Conservation (phyloP, 2,797 vertebrate genomes). For the Caiman crocodilus region DNA sequence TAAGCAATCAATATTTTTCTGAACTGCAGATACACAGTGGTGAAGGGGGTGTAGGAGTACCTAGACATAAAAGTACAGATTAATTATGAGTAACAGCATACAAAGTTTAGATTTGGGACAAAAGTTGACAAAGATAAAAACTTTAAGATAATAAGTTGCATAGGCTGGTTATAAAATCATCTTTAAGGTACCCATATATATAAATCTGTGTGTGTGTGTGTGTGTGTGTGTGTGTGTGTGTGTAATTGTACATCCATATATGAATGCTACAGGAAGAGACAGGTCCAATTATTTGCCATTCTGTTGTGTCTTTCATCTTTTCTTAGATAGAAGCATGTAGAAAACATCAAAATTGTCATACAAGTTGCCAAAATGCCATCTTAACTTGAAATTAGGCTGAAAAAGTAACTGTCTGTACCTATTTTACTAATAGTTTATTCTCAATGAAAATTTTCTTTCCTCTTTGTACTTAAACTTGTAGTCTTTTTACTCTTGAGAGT, state of each 20-base stretch:
- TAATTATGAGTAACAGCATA: not conserved
- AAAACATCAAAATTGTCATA: not conserved
- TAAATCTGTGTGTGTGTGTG: too few species aligned
- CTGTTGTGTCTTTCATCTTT: conserved; percentile 31
- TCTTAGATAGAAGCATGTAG: not conserved
- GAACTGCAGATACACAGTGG: not conserved
- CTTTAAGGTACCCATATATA: not conserved
- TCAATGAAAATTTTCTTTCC: not conserved
- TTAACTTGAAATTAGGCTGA: too few species aligned
- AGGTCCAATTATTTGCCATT: not conserved
- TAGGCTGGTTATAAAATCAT: not conserved
- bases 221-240: too few species aligned
- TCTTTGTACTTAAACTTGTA: not conserved
- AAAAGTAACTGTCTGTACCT: not conserved
- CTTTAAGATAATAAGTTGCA: not conserved
- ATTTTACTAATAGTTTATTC: not conserved
- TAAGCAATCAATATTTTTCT: not conserved
- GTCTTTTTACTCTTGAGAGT: not conserved
- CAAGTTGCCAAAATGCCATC: not conserved
- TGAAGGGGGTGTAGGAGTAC: not conserved
- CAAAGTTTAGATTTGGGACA: not conserved
- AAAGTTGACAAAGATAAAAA: conserved; percentile 17
- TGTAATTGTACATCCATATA: conserved; percentile 16
- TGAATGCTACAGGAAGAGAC: not conserved
- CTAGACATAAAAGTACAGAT: not conserved